Base-by-base conservation (phyloP, 2,113 vertebrate species). In the Poeciliopsis retropinna region DNA sequence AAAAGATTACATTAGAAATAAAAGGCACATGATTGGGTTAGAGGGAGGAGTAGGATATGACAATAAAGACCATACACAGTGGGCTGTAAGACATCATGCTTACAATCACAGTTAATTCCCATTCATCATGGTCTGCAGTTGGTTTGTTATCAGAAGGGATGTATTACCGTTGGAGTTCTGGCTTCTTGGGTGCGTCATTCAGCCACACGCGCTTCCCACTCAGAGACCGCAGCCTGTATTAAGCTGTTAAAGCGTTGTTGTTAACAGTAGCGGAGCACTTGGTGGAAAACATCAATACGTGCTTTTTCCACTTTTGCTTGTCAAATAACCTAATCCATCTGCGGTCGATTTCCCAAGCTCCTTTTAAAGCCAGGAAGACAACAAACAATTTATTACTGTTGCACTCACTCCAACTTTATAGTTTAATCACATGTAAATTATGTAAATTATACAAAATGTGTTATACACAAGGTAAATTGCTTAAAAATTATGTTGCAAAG, bases 21-120 rank as follows among this genome's bases (percentile, higher is more conserved):
- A 92, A 90, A 78, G 81, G 80, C 70, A 5, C 64, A 74, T 86
- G 78, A 93, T 90, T 83, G 70, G 78, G 84, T 93, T 91, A 92
- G 51, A 72, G 77, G n/a, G 57, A 73, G 75, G 79, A 86, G 82
- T 74, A 87, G 82, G 54, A 81, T 81, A 86, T 84, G 75, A 83
- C 72, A 78, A 87, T 84, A 83, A 83, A 81, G 71, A 28, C 41
- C 64, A 76, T 80, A 78, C 34, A 69, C 71, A 32, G 66, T 17
- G 62, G 62, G 57, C 85, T 80, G 77, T 69, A 70, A 76, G 83
- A 64, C 44, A 76, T 75, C 67, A 73, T 79, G 83, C 67, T 83
- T 81, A 80, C 68, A 81, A 86, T 75, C 69, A 63, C 29, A 51
- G 65, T 37, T 30, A 65, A 80, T 66, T 71, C 73, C 41, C 73